These are phyloP conservation scores for Protaetia brevitarsis DNA, from an alignment of 1,140 invertebrate genomes.

Conservation along the genomic window DNA sequence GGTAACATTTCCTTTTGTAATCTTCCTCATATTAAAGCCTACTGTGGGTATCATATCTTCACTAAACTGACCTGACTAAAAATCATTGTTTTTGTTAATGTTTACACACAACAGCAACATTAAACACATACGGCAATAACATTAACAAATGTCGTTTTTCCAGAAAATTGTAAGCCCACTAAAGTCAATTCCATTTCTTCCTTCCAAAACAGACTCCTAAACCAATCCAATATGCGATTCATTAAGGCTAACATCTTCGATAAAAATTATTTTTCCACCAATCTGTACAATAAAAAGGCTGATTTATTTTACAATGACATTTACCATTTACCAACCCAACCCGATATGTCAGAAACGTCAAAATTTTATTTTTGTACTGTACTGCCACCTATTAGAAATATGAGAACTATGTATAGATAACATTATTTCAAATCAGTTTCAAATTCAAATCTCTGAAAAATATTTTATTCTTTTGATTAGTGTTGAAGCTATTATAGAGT, in stretches of 20 bases:
- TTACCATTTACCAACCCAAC: constrained; percentile 33
- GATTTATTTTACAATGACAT: constrained; percentile 29
- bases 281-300: constrained; percentile 24
- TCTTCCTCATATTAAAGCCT: constrained; percentile 99
- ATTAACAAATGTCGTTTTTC: constrained; percentile 99
- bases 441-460: too few species aligned
- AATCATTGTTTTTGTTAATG: constrained; percentile 37
- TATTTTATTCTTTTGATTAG: too few species aligned
- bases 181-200: constrained; percentile 99
- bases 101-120: background rate
- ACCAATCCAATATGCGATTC: constrained; percentile 98
- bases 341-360: constrained; percentile 31
- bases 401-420: too few species aligned
- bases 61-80: constrained; percentile 95
- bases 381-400: constrained; percentile 1
- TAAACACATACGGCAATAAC: constrained; percentile 89
- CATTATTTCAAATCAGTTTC: too few species aligned
- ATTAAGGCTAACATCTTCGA: constrained; percentile 91
- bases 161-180: constrained; percentile 97
- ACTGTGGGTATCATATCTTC: constrained; percentile 99
- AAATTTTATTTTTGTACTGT: background rate
- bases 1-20: constrained; percentile 99
- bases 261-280: constrained; percentile 27
- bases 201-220: constrained; percentile 99
- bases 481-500: too few species aligned